Conservation (phyloP, 2,113 vertebrate genomes). For the Pelmatolapia mariae region DNA sequence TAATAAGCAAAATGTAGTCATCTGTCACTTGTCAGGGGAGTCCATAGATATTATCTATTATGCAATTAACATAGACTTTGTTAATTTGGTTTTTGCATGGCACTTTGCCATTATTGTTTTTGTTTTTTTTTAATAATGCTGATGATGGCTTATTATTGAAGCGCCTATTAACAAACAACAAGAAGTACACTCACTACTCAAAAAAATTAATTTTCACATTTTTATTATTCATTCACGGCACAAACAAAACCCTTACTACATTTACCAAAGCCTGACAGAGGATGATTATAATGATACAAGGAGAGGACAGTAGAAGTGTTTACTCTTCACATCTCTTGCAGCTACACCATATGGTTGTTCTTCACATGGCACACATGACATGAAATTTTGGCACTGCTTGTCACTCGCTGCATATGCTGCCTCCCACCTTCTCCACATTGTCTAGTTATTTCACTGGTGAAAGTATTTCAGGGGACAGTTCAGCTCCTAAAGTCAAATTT, state of each 20-base stretch:
- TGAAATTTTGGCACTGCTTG: background rate
- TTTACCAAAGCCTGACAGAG: background rate
- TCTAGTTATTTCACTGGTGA: background rate
- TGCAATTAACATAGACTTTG: background rate
- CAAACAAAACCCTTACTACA: background rate
- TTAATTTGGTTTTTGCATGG: background rate
- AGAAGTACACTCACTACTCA: background rate
- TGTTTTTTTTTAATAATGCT: background rate
- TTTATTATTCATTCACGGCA: background rate
- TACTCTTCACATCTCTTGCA: background rate
- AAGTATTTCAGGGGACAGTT: background rate
- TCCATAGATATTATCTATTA: background rate
- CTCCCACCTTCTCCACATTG: background rate
- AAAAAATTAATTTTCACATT: background rate
- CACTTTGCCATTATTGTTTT: background rate
- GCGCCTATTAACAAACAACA: background rate
- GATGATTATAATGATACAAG: background rate
- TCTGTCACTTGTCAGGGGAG: background rate
- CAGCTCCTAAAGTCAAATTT: background rate
- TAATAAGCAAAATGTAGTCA: background rate
- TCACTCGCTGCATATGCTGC: background rate
- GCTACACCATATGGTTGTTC: background rate
- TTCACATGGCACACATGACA: background rate
- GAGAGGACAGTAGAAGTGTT: background rate
- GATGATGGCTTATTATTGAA: background rate